Percentiles rank a stretch among this genome's conserved stretches.
Conservation (phyloP, 2,113 vertebrate genomes). For the Puntigrus tetrazona region DNA sequence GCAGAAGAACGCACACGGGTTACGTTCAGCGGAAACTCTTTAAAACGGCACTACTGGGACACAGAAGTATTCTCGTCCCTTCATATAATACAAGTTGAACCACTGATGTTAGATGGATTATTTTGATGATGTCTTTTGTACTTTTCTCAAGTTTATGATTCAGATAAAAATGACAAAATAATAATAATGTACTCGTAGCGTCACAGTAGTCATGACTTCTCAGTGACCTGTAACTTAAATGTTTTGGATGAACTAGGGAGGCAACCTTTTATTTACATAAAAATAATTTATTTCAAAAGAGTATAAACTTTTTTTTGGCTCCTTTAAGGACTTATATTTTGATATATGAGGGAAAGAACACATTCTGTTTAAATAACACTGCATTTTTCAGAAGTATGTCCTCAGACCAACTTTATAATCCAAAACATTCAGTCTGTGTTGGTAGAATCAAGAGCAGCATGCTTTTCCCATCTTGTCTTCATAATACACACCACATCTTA, state of each 20-base stretch:
- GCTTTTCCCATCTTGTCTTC: not conserved
- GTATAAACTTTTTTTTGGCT: not conserved
- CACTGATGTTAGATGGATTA: too few species aligned
- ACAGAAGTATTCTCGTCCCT: too few species aligned
- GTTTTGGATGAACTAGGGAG: not conserved
- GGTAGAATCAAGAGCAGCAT: not conserved
- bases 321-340: not conserved
- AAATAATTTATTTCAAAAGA: not conserved
- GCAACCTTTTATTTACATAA: not conserved
- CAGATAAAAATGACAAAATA: too few species aligned
- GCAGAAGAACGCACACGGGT: too few species aligned
- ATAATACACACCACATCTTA: not conserved
- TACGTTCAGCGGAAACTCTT: too few species aligned
- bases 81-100: too few species aligned
- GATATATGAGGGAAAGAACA: slow-evolving; percentile 14
- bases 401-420: slow-evolving; percentile 24
- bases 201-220: not conserved
- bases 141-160: too few species aligned
- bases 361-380: slow-evolving; percentile 13
- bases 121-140: too few species aligned
- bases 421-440: slow-evolving; percentile 7
- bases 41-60: too few species aligned
- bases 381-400: slow-evolving; percentile 15
- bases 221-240: not conserved
- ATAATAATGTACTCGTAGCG: not conserved